A percentile compares a stretch with the other conserved stretches of the same genome.
phyloP scores from a whole-genome alignment of 2,113 vertebrate species.

The Ceyx margarethae region DNA sequence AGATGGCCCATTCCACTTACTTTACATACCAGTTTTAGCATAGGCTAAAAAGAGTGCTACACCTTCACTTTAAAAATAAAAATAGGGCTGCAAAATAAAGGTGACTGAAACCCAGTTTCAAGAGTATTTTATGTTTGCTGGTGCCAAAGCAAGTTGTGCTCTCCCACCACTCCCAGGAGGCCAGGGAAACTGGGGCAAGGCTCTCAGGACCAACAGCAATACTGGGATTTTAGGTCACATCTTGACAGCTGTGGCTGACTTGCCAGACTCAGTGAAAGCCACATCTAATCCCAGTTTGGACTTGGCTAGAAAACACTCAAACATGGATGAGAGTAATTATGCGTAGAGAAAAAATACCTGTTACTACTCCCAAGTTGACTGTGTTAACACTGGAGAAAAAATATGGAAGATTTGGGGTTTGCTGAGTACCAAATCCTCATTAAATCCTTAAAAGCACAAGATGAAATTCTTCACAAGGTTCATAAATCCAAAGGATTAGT shows the following conservation, averaged over 20 bases:
- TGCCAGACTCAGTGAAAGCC: background rate
- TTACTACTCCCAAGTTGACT: background rate
- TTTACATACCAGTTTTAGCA: background rate
- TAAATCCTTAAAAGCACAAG: background rate
- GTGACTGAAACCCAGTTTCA: accelerated
- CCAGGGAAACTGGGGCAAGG: background rate
- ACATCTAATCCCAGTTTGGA: background rate
- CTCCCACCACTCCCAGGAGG: background rate
- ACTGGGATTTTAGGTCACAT: background rate
- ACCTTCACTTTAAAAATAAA: background rate
- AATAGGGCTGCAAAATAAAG: background rate
- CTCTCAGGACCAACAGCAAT: background rate
- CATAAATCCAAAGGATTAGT: background rate
- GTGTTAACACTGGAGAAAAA: background rate
- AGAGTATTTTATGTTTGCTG: background rate
- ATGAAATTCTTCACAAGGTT: background rate
- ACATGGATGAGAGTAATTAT: background rate
- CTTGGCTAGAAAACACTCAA: background rate
- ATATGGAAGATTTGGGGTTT: background rate
- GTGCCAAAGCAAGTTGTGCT: background rate
- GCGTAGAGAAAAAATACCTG: background rate
- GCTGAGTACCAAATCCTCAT: background rate
- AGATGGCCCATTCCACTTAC: background rate
- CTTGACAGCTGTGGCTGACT: background rate
- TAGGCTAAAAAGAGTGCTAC: background rate